Conservation (phyloP, 2,113 vertebrate genomes). For the Rousettus leschenaultii region DNA sequence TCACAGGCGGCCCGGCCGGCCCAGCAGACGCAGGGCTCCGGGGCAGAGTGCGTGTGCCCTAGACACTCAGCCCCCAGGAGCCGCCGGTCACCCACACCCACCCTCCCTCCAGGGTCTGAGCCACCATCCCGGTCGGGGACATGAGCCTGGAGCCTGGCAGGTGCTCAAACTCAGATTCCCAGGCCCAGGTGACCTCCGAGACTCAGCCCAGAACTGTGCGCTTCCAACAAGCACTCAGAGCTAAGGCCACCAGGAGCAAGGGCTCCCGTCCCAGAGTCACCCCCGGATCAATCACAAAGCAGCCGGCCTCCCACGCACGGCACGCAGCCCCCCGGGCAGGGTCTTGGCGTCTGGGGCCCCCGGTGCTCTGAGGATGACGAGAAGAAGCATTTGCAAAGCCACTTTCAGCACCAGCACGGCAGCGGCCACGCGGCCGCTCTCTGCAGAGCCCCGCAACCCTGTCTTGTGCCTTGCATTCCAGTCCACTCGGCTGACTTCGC, state of each 20-base stretch:
- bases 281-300: accelerated
- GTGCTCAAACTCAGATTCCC: not conserved
- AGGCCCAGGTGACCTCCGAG: not conserved
- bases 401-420: accelerated
- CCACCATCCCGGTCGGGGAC: not conserved
- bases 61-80: not conserved
- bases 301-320: accelerated
- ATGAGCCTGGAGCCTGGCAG: not conserved
- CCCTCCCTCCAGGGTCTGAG: not conserved
- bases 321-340: not conserved
- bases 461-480: not conserved
- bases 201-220: not conserved
- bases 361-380: not conserved
- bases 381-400: not conserved
- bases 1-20: accelerated
- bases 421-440: not conserved
- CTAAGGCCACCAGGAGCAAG: not conserved
- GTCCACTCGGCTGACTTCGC: not conserved
- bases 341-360: not conserved
- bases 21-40: accelerated
- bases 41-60: not conserved
- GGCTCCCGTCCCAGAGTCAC: not conserved
- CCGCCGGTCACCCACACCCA: not conserved
- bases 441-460: not conserved
- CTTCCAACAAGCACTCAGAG: not conserved